phyloP scores from a whole-genome alignment of 2,113 vertebrate genomes.

The human (Homo sapiens) region DNA sequence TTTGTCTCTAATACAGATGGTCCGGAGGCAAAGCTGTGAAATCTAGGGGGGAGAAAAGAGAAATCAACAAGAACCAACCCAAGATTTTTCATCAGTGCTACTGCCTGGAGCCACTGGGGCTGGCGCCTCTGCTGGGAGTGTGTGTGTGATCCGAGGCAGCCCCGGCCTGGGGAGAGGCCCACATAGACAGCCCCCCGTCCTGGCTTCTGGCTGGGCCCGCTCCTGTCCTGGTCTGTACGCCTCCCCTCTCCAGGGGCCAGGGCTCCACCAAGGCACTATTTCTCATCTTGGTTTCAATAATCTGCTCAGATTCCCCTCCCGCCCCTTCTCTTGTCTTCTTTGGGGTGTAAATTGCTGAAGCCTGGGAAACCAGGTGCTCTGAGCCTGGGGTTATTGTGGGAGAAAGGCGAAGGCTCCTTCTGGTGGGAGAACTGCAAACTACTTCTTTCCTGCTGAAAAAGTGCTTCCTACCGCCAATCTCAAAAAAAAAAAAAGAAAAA shows the following conservation, averaged over 20 bases:
- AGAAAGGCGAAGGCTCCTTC: background rate
- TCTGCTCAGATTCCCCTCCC: background rate
- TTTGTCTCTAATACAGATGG: constrained; percentile 79
- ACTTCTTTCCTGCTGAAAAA: background rate
- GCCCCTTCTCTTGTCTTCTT: background rate
- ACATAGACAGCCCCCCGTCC: background rate
- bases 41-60: background rate
- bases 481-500: background rate
- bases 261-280: background rate
- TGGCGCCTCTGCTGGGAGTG: background rate
- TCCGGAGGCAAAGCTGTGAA: constrained; percentile 81
- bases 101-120: constrained; percentile 26
- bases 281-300: background rate
- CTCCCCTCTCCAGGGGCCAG: background rate
- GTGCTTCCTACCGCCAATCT: constrained; percentile 7
- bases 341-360: background rate
- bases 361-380: background rate
- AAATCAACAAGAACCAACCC: constrained; percentile 47
- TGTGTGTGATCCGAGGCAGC: background rate
- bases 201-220: background rate
- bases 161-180: background rate
- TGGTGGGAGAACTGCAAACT: background rate
- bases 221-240: background rate
- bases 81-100: constrained; percentile 44
- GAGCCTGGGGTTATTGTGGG: background rate